phyloP scores from a whole-genome alignment of 2,113 vertebrate species.

The Pangasianodon gigas region DNA sequence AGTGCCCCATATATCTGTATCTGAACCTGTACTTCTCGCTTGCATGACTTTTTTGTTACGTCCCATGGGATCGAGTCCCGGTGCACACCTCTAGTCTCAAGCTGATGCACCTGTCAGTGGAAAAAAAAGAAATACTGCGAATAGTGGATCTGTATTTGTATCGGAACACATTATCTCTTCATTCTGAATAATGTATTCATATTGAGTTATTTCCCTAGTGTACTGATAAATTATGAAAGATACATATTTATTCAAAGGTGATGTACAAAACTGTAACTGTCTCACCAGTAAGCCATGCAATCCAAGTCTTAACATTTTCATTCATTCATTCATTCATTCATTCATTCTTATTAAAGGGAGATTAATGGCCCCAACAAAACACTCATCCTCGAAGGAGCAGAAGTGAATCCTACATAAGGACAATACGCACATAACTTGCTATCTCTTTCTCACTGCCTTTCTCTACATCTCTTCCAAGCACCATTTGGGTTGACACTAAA shows the following conservation, averaged over 20 bases:
- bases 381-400: not conserved
- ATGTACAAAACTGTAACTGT: not conserved
- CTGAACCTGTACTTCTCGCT: not conserved
- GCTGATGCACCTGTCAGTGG: not conserved
- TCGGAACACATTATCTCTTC: not conserved
- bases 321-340: not conserved
- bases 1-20: not conserved
- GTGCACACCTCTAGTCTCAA: no score
- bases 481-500: constrained; percentile 2
- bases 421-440: not conserved
- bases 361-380: constrained; percentile 16
- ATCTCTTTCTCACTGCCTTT: not conserved
- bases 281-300: not conserved
- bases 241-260: not conserved
- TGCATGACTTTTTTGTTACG: not conserved
- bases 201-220: not conserved
- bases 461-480: not conserved
- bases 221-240: constrained; percentile 15
- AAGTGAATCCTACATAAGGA: not conserved
- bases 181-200: not conserved
- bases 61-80: no score
- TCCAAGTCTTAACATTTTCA: not conserved
- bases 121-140: not conserved
- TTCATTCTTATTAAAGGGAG: constrained; percentile 5
- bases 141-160: not conserved